phyloP scores from a whole-genome alignment of 2,888 invertebrate species.

The Apodemia zela region DNA sequence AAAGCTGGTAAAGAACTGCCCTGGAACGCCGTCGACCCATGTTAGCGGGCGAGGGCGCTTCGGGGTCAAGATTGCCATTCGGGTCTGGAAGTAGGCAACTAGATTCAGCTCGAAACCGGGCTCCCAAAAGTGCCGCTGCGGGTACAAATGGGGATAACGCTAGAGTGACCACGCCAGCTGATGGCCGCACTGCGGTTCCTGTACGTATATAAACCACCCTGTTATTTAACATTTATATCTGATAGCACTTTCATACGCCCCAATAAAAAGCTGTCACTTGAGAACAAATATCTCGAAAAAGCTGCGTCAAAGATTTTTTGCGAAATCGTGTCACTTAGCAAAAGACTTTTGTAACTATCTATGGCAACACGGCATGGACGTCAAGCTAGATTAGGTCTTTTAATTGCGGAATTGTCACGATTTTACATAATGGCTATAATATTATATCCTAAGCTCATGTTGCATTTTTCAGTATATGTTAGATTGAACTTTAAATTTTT shows the following conservation, averaged over 20 bases:
- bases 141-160: conserved; percentile 82
- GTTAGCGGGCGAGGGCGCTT: conserved; percentile 91
- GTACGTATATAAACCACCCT: conserved; percentile 75
- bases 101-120: conserved; percentile 89
- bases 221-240: conserved; percentile 47
- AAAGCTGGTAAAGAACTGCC: conserved; percentile 97
- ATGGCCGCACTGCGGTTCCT: conserved; percentile 81
- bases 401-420: background rate
- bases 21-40: conserved; percentile 95
- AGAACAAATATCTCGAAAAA: background rate
- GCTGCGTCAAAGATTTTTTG: background rate
- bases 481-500: no score
- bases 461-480: no score
- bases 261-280: conserved; percentile 5
- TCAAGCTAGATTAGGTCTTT: background rate
- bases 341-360: no score
- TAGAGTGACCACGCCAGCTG: conserved; percentile 81
- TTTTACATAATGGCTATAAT: no score
- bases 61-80: conserved; percentile 90
- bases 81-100: conserved; percentile 90
- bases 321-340: background rate
- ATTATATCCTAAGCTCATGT: no score
- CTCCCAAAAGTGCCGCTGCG: conserved; percentile 89
- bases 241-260: conserved; percentile 31
- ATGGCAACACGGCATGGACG: background rate